These are phyloP conservation scores for Idaea aversata DNA, from an alignment of 2,888 invertebrate species.

Conservation along the genomic window DNA sequence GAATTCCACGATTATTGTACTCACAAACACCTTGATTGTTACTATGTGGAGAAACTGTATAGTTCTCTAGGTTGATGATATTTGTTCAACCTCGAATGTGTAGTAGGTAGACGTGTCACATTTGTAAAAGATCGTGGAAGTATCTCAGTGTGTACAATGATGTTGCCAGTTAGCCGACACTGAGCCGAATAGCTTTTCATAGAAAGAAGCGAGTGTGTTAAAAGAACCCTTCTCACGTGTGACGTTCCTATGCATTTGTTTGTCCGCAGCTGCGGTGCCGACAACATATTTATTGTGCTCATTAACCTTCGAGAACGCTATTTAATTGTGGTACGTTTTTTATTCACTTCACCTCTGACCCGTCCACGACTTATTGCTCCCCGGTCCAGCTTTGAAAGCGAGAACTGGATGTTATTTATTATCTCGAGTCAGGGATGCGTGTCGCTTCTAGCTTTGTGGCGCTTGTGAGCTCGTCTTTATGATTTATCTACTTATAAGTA, in stretches of 20 bases:
- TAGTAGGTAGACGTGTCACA: slow-evolving; percentile 55
- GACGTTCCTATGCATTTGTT: slow-evolving; percentile 73
- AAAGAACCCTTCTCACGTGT: slow-evolving; percentile 67
- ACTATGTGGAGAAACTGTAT: slow-evolving; percentile 25
- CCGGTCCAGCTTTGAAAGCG: slow-evolving; percentile 76
- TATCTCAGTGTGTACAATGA: slow-evolving; percentile 58
- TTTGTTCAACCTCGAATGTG: slow-evolving; percentile 53
- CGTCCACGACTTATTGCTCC: slow-evolving; percentile 77
- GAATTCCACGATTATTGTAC: slow-evolving; percentile 34
- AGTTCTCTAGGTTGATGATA: slow-evolving; percentile 40
- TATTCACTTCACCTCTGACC: slow-evolving; percentile 80
- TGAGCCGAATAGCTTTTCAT: slow-evolving; percentile 18
- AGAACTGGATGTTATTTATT: slow-evolving; percentile 78
- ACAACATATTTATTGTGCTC: slow-evolving; percentile 81
- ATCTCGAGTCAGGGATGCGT: slow-evolving; percentile 69
- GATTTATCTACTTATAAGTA: slow-evolving; percentile 74
- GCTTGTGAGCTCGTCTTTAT: slow-evolving; percentile 70
- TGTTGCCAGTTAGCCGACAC: slow-evolving; percentile 60
- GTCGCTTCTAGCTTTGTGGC: slow-evolving; percentile 76
- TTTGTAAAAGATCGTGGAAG: slow-evolving; percentile 51
- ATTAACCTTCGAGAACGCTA: slow-evolving; percentile 81
- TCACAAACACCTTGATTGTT: background rate
- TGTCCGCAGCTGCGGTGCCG: slow-evolving; percentile 78
- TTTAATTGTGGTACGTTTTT: slow-evolving; percentile 81
- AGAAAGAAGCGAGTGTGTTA: slow-evolving; percentile 18